Evolutionary conservation across 2,113 vertebrate genomes (phyloP).

Genomic region (Cyanoliseus patagonus): DNA sequence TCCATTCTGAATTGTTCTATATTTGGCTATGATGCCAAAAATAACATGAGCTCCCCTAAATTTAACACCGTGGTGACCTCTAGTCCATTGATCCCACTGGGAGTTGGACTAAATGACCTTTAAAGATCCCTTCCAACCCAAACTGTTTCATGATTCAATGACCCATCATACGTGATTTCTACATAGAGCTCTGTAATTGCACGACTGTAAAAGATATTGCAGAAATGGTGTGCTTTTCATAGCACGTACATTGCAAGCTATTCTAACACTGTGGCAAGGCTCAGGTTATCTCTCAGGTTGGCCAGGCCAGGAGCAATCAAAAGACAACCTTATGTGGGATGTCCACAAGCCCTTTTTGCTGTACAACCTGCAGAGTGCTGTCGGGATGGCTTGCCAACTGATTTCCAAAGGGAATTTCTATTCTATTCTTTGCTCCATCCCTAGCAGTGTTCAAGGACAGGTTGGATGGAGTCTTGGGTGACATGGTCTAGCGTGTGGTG

Average conservation of each 20-base stretch:
- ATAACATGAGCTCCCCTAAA: background rate
- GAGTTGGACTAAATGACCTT: background rate
- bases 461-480: background rate
- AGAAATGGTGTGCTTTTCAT: background rate
- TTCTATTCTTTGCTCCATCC: background rate
- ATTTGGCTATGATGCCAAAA: background rate
- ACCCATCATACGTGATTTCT: rapidly evolving
- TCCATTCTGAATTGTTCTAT: background rate
- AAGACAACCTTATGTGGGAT: background rate
- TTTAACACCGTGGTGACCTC: background rate
- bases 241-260: background rate
- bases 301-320: background rate
- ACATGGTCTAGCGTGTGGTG: background rate
- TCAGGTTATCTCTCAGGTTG: background rate
- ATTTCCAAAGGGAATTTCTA: background rate
- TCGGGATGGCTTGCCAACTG: background rate
- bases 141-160: background rate
- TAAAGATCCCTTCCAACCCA: background rate
- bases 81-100: background rate
- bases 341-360: background rate
- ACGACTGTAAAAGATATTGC: background rate
- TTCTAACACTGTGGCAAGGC: background rate
- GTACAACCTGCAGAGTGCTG: background rate
- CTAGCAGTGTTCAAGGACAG: background rate
- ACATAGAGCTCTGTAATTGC: background rate